Percentiles rank a stretch among this genome's conserved stretches.
Conservation (phyloP, 2,113 vertebrate species). For the Oreocharis arfaki region DNA sequence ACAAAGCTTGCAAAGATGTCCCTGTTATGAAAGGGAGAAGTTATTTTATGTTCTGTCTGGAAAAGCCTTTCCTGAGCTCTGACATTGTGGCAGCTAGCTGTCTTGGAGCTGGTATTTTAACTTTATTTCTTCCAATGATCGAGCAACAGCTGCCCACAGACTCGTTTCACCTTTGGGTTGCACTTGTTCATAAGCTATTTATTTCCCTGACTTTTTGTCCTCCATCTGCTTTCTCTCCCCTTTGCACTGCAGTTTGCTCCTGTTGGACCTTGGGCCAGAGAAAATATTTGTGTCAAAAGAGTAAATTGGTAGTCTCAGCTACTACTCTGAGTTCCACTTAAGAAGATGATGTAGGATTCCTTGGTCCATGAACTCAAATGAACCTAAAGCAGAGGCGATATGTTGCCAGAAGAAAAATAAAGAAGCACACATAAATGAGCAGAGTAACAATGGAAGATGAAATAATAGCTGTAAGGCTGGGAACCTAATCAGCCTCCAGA, state of each 20-base stretch:
- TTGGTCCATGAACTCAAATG: not conserved
- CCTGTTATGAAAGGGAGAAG: not conserved
- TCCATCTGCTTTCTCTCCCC: not conserved
- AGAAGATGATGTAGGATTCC: not conserved
- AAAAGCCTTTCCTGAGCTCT: not conserved
- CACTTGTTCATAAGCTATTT: slow-evolving; percentile 32
- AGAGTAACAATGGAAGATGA: slow-evolving; percentile 31
- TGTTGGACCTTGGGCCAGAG: not conserved
- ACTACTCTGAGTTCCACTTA: not conserved
- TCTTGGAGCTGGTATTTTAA: not conserved
- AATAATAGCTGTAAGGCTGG: slow-evolving; percentile 34
- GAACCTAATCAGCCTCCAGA: not conserved
- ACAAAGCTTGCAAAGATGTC: not conserved
- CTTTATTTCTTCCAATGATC: slow-evolving; percentile 14
- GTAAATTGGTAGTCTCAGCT: not conserved
- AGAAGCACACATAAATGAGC: not conserved
- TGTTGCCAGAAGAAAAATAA: not conserved
- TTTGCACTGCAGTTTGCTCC: not conserved
- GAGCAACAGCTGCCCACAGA: not conserved
- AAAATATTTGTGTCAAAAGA: not conserved
- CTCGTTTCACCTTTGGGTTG: slow-evolving; percentile 27
- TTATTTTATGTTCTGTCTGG: not conserved
- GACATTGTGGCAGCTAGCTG: not conserved
- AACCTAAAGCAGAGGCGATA: not conserved
- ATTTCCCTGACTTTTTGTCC: slow-evolving; percentile 9